Base-by-base conservation (phyloP, 2,888 invertebrate species). In the Calephelis perditalis region DNA sequence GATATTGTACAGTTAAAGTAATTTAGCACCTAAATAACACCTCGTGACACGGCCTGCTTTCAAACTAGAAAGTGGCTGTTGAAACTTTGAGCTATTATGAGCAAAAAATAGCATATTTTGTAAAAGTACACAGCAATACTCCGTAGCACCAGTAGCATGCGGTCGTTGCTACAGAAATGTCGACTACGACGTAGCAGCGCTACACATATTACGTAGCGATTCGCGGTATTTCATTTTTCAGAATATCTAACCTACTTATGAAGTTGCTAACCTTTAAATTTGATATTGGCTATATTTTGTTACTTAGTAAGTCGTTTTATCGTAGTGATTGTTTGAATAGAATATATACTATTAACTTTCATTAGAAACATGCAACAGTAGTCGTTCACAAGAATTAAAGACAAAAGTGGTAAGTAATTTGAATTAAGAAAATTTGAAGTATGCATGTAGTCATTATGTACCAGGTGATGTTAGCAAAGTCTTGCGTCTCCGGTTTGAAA, bases 1-100 rank as follows among this genome's bases (percentile, higher is more conserved):
- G 26, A 47, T 47, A 47, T 15, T 49, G 5, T 49, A 49, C 1
- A 12, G 40, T 40, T 40, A 49, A 7, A 49, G 10, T 49, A 8
- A 15, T 15, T 12, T 26, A 47, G 47, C 26, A 11, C 26, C 8
- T 47, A 26, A 49, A 26, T 49, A 26, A 49, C 15, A 12, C 49
- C 49, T 49, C 49, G 26, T 49, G 8, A 49, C 49, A 49, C 26
- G 49, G 49, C 49, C 49, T 49, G 49, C 49, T 49, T 49, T 49
- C 4, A 26, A 49, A 49, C 2, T 11, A 15, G 2, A 9, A 49
- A 49, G 15, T 49, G 26, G 26, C 49, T 49, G 12, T 9, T 49
- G 6, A 3, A 7, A 47, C 47, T 47, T 15, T 4, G 7, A 49
- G 1, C 26, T 49, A 49, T 26, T 49, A 49, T 26, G 49, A 49